phyloP scores from a whole-genome alignment of 2,888 invertebrate genomes.

The Leptinotarsa peninsularis region DNA sequence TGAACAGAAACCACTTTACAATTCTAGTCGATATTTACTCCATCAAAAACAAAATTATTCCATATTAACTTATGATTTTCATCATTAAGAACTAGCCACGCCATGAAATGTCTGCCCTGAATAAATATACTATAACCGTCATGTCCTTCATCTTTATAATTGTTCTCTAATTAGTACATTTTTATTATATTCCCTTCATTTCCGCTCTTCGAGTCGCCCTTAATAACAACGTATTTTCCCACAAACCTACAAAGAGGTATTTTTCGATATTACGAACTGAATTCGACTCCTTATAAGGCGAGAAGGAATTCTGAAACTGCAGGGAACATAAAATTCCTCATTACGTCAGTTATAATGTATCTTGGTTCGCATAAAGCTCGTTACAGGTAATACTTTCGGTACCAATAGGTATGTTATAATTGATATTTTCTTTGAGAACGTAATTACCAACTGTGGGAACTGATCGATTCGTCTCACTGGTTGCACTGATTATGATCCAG shows the following conservation, averaged over 20 bases:
- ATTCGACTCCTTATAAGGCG: conserved; percentile 4
- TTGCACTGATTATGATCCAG: conserved; percentile 8
- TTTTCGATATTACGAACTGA: conserved; percentile 8
- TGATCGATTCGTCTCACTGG: not conserved
- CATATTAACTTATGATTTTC: too few relatives aligned
- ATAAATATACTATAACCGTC: not conserved
- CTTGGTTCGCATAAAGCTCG: conserved; percentile 18
- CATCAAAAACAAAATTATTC: too few relatives aligned
- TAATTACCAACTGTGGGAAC: conserved; percentile 23
- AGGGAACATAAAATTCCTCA: conserved; percentile 15
- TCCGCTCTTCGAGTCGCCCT: conserved; percentile 20
- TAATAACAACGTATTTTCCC: conserved; percentile 23
- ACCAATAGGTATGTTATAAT: conserved; percentile 13
- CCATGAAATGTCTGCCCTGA: not conserved
- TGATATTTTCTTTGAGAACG: conserved; percentile 21
- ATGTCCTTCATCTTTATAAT: not conserved
- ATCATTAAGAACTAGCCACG: too few relatives aligned
- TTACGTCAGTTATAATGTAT: conserved; percentile 13
- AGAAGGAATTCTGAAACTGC: conserved; percentile 6
- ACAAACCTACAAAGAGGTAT: conserved; percentile 13
- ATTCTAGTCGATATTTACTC: too few relatives aligned
- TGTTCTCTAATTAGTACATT: conserved; percentile 1
- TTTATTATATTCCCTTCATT: conserved; percentile 18
- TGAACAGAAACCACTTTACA: too few relatives aligned
- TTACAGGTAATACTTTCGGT: conserved; percentile 23